Base-by-base conservation (phyloP, 2,888 invertebrate species). In the Pammene fasciana region DNA sequence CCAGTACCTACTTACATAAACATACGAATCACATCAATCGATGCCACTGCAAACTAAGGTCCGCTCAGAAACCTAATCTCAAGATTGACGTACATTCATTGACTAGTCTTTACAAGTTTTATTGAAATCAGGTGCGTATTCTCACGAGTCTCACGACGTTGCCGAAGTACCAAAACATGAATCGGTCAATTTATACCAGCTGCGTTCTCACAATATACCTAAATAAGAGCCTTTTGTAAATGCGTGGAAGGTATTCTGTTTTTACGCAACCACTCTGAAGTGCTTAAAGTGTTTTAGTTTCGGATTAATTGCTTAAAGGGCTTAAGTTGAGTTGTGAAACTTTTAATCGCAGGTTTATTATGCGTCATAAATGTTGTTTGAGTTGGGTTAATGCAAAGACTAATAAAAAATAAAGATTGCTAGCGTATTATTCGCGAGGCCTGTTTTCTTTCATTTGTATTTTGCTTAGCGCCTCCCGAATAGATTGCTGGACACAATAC, bases 211-310 rank as follows among this genome's bases (percentile, higher is more conserved):
- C 48, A 48, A 16, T n/a, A n/a, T n/a, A n/a, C n/a, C n/a, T n/a
- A n/a, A n/a, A n/a, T n/a, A 14, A 14, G 16, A 16, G 16, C 16
- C 9, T 48, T 52, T 54, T n/a, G 54, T 54, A 34, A 34, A 54
- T n/a, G 1, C 0, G 13, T 8, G n/a, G 34, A 54, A 34, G 80
- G 76, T 79, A 81, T 81, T 82, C 77, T 72, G 76, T 76, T 81
- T 79, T 84, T 83, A 82, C 80, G 79, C 79, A 84, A 85, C 77
- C 64, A 73, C 61, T 56, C 67, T 64, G 55, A 34, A 71, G 70
- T 55, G 68, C 61, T 16, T 50, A 61, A 76, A 72, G 72, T 73
- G 76, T 75, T 77, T 77, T 75, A 76, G 72, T 75, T 73, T 54
- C 71, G 60, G 72, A 73, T 76, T 76, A 76, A 79, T 75, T 71